Evolutionary conservation across 2,888 invertebrate species (phyloP).

Genomic region (Rotaria sp.): DNA sequence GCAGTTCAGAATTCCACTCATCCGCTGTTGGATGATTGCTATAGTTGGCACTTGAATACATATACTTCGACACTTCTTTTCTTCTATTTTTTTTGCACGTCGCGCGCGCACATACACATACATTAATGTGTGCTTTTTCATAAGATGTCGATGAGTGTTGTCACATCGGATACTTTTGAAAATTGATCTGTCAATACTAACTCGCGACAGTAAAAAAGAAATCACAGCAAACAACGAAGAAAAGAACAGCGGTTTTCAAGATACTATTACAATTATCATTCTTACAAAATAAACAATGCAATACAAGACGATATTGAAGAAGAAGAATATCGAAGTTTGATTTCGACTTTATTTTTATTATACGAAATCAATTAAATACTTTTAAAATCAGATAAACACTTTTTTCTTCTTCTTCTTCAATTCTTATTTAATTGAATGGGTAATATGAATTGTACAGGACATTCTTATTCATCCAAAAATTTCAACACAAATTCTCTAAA

Average conservation of each 20-base stretch:
- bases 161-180: not conserved
- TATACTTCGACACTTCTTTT: not conserved
- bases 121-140: not conserved
- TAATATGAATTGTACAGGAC: not conserved
- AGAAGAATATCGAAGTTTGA: not conserved
- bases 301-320: not conserved
- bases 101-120: not conserved
- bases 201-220: not conserved
- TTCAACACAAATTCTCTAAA: not conserved
- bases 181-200: not conserved
- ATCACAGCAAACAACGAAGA: not conserved
- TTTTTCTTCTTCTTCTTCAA: not conserved
- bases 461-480: not conserved
- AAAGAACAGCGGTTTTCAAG: not conserved
- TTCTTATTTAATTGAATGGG: not conserved
- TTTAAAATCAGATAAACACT: not conserved
- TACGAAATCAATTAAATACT: not conserved
- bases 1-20: not conserved
- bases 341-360: not conserved
- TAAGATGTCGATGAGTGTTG: not conserved
- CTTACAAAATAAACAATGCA: not conserved
- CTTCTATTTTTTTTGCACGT: not conserved
- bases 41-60: not conserved
- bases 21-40: not conserved
- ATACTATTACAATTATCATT: not conserved